Evolutionary conservation across 2,888 invertebrate species (phyloP).

Genomic region (Sussaba pulchella): DNA sequence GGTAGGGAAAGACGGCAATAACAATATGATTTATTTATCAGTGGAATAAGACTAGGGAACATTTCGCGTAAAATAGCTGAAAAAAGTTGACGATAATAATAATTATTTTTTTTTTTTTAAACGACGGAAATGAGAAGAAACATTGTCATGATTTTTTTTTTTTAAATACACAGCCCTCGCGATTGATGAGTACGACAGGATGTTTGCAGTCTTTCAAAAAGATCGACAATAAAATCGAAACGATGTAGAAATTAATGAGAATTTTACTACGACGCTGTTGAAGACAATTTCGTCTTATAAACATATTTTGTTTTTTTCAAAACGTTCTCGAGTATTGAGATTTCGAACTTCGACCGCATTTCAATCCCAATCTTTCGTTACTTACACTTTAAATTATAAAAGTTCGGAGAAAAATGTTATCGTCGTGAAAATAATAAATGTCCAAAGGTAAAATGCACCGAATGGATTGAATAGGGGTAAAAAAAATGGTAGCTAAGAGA

Average conservation of each 20-base stretch:
- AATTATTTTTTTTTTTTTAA: background rate
- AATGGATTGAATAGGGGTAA: slow-evolving; percentile 34
- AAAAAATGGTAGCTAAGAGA: slow-evolving; percentile 26
- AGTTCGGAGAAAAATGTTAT: slow-evolving; percentile 27
- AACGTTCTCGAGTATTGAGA: slow-evolving; percentile 32
- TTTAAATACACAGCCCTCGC: slow-evolving; percentile 72
- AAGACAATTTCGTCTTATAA: background rate
- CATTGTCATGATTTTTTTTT: slow-evolving; percentile 34
- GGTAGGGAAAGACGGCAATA: slow-evolving; percentile 52
- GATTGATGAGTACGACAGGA: slow-evolving; percentile 72
- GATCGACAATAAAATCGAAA: slow-evolving; percentile 35
- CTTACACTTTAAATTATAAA: background rate
- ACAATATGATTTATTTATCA: slow-evolving; percentile 40
- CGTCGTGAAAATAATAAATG: slow-evolving; percentile 45
- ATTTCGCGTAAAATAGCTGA: slow-evolving; percentile 46
- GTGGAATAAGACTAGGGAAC: slow-evolving; percentile 41
- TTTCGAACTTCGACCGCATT: slow-evolving; percentile 26
- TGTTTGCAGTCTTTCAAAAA: slow-evolving; percentile 58
- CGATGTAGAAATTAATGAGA: slow-evolving; percentile 6
- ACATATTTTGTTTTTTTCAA: slow-evolving; percentile 17
- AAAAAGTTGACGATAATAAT: slow-evolving; percentile 25
- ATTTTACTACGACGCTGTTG: slow-evolving; percentile 33
- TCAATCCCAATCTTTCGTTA: slow-evolving; percentile 15
- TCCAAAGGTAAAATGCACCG: slow-evolving; percentile 62
- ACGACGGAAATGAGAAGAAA: slow-evolving; percentile 31